A percentile compares a stretch with the other conserved stretches of the same genome.
phyloP scores from a whole-genome alignment of 2,113 vertebrate genomes.

The human (Homo sapiens) region DNA sequence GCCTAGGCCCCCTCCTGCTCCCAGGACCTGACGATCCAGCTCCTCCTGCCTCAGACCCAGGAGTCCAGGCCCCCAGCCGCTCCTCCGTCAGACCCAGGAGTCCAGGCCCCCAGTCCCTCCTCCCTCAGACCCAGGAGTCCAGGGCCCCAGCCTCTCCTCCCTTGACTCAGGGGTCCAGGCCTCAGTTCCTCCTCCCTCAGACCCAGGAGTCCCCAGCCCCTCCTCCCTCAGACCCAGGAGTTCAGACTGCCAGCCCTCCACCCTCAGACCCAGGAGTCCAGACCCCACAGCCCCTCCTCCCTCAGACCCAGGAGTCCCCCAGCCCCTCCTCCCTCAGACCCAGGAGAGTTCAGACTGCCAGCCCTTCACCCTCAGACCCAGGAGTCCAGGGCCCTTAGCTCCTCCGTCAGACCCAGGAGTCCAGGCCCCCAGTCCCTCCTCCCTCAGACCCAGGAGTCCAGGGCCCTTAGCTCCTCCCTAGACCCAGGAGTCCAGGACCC shows the following conservation, averaged over 20 bases:
- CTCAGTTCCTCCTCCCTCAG: no score
- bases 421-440: fast-evolving
- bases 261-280: background rate
- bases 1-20: background rate
- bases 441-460: background rate
- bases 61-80: no score
- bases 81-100: background rate
- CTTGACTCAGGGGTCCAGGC: background rate
- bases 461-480: background rate
- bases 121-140: background rate
- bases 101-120: background rate
- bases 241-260: background rate
- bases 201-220: background rate
- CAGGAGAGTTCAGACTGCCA: background rate
- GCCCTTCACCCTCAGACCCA: background rate
- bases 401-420: background rate
- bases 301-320: background rate
- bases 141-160: no score
- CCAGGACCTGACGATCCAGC: background rate
- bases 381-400: fast-evolving
- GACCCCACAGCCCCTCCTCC: background rate
- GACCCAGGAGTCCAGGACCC: background rate
- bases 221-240: background rate
- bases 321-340: no score
- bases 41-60: background rate